Evolutionary conservation across 2,113 vertebrate species (phyloP), one percentile per base, ranked within the genome.

Genomic region (Eudyptes chrysolophus): DNA sequence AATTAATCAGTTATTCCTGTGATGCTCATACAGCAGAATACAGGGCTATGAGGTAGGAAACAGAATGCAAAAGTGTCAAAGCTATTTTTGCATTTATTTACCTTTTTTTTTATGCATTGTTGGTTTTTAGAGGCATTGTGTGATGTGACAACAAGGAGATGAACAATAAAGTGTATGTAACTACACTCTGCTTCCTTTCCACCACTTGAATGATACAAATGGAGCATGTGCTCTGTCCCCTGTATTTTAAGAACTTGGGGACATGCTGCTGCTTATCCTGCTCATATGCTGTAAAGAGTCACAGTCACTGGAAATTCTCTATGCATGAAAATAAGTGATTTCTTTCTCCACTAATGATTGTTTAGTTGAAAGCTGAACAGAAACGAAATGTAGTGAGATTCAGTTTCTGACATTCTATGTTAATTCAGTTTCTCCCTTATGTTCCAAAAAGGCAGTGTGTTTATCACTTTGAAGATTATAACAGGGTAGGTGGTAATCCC

Each of bases 401-500:
- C 61, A 16, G 22, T 55, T 95, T 93, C 34, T 90, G 44, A 52
- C n/a, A 54, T 40, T 13, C 22, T 52, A 2, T 66, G 9, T 87
- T 80, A 68, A 94, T 51, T 54, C 44, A 66, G 8, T 52, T 93
- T 94, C 49, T 92, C 60, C 55, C 83, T 58, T 51, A 24, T 81
- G 54, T 44, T 91, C 57, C 52, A 74, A 79, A 94, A 97, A 84
- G 55, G 30, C 77, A 36, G 34, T 12, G 46, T 71, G 52, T 74
- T 91, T 83, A 84, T 82, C 52, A 22, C 55, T 64, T 48, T 6
- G 27, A 84, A 93, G 78, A 75, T 94, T 93, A 75, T 26, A 94
- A 55, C 92, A 82, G 76, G 72, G 38, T 34, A 95, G 71, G 65
- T 75, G 80, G 58, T 96, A 93, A 95, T 97, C 85, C 84, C 83